phyloP scores from a whole-genome alignment of 1,140 invertebrate genomes.

The Anastrepha obliqua region DNA sequence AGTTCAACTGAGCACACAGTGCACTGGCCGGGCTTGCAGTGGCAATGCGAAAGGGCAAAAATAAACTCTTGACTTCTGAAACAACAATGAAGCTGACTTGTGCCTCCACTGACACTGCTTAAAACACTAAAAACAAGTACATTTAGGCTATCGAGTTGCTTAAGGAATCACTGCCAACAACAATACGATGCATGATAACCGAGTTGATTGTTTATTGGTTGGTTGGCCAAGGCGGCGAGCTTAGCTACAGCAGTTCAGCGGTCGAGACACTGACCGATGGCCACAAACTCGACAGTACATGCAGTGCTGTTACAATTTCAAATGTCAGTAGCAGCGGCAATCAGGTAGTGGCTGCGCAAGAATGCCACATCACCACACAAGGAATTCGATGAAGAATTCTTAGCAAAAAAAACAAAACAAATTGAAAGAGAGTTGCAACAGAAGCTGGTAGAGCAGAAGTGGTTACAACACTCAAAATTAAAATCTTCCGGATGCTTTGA shows the following conservation, averaged over 20 bases:
- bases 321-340: constrained; percentile 38
- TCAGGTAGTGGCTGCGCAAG: background rate
- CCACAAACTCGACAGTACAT: background rate
- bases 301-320: constrained; percentile 44
- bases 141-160: background rate
- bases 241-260: constrained; percentile 19
- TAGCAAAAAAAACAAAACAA: background rate
- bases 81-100: background rate
- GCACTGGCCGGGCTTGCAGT: background rate
- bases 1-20: background rate
- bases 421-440: constrained; percentile 47
- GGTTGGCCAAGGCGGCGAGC: background rate
- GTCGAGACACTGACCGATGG: constrained; percentile 30
- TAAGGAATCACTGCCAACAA: constrained; percentile 24
- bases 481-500: constrained; percentile 36
- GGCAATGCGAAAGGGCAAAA: background rate
- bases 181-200: background rate
- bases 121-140: background rate
- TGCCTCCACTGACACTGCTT: background rate
- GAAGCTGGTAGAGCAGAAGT: background rate
- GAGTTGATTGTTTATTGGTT: constrained; percentile 33
- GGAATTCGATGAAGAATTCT: constrained; percentile 41
- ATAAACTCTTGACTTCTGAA: constrained; percentile 25
- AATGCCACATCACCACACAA: constrained; percentile 32
- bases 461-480: background rate